Evolutionary conservation across 2,888 invertebrate genomes (phyloP), one percentile per base, ranked within the genome.

Genomic region (Mimachlamys varia): DNA sequence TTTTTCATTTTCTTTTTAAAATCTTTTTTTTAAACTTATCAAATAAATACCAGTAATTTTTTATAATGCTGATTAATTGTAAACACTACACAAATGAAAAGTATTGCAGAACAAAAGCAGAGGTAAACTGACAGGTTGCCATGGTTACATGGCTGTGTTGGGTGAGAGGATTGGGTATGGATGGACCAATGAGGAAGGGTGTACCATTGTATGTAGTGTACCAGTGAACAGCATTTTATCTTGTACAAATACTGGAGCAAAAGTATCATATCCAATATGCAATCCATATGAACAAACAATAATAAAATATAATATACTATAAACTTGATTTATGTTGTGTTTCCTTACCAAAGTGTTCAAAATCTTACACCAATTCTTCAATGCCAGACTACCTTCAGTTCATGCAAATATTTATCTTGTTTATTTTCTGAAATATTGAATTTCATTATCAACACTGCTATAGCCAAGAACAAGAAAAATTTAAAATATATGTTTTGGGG

Each of bases 221-320:
- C 76, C 76, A 76, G 76, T 76, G 76, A 76, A 76, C 76, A 76
- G 76, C 76, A 76, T 76, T 76, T 76, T 76, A 76, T 76, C 76
- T 76, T 76, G 33, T 76, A 76, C 22, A 76, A 76, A 76, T 76
- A 76, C 76, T 76, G 76, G 76, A 76, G 53, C 53, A 53, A 53
- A 53, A 53, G 76, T 76, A 76, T 27, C 76, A 76, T 76, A 76
- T 76, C 33, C 76, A 76, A 27, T 76, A 27, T 27, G 76, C 76
- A 76, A 76, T 76, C 76, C 76, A 76, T 76, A 76, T 76, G 76
- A 76, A 76, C 76, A 76, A 76, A 76, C 76, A 76, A 76, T 76
- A 76, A 76, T 76, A 76, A 76, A 76, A 27, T 76, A 76, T 76
- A 76, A 76, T 76, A 76, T 76, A 76, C 76, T 33, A 76, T 76